phyloP scores from a whole-genome alignment of 2,888 invertebrate genomes.

The Osedax frankpressi region DNA sequence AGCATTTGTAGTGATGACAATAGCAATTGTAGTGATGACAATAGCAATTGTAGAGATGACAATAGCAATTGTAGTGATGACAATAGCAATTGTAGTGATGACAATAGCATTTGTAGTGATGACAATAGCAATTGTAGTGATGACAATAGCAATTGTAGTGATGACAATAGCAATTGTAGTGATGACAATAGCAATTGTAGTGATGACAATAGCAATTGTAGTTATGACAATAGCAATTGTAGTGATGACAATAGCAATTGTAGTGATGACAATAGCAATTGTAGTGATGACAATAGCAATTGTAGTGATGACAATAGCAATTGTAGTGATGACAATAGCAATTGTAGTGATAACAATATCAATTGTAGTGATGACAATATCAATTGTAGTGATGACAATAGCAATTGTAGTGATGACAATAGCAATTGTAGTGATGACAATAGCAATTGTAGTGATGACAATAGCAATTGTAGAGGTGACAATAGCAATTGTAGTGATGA shows the following conservation, averaged over 20 bases:
- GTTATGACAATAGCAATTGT: background rate
- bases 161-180: background rate
- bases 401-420: background rate
- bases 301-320: background rate
- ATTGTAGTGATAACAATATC: background rate
- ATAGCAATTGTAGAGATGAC: background rate
- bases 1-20: background rate
- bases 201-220: background rate
- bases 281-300: background rate
- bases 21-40: background rate
- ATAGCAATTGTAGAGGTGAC: background rate
- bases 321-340: background rate
- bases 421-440: background rate
- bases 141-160: background rate
- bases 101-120: background rate
- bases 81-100: background rate
- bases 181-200: background rate
- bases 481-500: background rate
- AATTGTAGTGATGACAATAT: background rate
- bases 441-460: background rate
- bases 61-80: background rate
- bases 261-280: background rate
- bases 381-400: background rate
- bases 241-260: background rate
- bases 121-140: background rate